phyloP scores from a whole-genome alignment of 1,140 invertebrate species.

The Caenorhabditis latens region DNA sequence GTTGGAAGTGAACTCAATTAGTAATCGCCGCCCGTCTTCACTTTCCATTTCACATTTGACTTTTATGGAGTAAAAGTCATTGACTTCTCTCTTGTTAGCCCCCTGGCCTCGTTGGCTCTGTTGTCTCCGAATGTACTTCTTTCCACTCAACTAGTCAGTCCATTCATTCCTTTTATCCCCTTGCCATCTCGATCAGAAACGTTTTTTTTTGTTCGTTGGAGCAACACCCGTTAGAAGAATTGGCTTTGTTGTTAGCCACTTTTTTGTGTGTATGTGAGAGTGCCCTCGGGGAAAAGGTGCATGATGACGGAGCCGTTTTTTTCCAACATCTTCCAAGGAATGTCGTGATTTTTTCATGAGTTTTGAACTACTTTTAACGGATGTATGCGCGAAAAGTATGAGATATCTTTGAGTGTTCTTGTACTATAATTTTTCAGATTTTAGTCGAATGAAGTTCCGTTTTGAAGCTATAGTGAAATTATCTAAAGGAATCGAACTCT shows the following conservation, averaged over 20 bases:
- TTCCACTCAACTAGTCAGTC: slow-evolving; percentile 38
- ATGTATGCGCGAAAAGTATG: background rate
- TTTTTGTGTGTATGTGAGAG: slow-evolving; percentile 35
- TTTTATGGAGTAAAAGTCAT: slow-evolving; percentile 45
- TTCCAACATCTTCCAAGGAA: slow-evolving; percentile 35
- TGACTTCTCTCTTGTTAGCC: background rate
- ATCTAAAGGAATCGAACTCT: no score
- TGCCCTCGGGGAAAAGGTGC: slow-evolving; percentile 49
- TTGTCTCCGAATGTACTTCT: slow-evolving; percentile 24
- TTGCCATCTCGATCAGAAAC: slow-evolving; percentile 52
- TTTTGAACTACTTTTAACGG: slow-evolving; percentile 1
- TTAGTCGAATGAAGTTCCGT: no score
- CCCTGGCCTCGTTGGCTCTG: background rate
- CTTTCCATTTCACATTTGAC: slow-evolving; percentile 39
- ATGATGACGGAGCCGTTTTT: slow-evolving; percentile 36
- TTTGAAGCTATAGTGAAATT: no score
- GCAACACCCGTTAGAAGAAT: slow-evolving; percentile 36
- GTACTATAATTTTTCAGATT: background rate
- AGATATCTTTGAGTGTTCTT: background rate
- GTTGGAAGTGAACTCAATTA: background rate
- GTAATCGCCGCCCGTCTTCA: slow-evolving; percentile 14
- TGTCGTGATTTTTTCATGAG: slow-evolving; percentile 52
- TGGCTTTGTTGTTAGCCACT: slow-evolving; percentile 50
- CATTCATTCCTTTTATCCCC: slow-evolving; percentile 52
- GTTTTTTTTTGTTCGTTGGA: slow-evolving; percentile 42